Evolutionary conservation across 2,113 vertebrate species (phyloP).

Genomic region (Brachypodius melanocephalos): DNA sequence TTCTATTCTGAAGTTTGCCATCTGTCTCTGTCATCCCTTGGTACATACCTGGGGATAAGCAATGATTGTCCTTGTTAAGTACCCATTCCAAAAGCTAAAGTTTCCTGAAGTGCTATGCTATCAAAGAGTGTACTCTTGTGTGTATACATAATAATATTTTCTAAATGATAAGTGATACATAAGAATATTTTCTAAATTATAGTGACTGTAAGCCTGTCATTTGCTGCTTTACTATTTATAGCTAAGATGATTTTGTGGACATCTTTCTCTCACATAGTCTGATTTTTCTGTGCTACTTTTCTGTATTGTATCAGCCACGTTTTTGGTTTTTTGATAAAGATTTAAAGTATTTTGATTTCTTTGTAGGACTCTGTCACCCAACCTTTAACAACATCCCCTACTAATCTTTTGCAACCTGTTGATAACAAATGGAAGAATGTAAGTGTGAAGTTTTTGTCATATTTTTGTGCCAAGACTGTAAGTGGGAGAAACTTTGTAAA

Average conservation of each 20-base stretch:
- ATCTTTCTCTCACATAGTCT: not conserved
- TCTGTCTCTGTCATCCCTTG: not conserved
- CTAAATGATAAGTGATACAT: not conserved
- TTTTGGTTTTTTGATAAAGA: not conserved
- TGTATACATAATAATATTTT: not conserved
- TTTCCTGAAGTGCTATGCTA: not conserved
- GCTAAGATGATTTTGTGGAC: not conserved
- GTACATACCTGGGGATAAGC: not conserved
- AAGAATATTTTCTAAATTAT: not conserved
- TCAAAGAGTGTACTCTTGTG: not conserved
- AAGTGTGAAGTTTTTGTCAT: not conserved
- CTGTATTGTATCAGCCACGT: not conserved
- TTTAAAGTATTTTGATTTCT: not conserved
- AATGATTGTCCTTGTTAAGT: not conserved
- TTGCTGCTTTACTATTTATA: not conserved
- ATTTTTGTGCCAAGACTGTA: not conserved
- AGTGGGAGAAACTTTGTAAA: not conserved
- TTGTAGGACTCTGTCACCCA: conserved; percentile 36
- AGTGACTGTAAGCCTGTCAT: not conserved
- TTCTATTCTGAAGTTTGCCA: not conserved
- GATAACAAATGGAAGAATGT: conserved; percentile 64
- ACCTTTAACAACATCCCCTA: conserved; percentile 1
- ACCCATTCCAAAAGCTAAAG: not conserved
- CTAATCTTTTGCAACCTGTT: conserved; percentile 57
- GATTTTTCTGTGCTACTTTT: not conserved